phyloP scores from a whole-genome alignment of 2,888 invertebrate genomes.

The Siphonodentalium dalli region DNA sequence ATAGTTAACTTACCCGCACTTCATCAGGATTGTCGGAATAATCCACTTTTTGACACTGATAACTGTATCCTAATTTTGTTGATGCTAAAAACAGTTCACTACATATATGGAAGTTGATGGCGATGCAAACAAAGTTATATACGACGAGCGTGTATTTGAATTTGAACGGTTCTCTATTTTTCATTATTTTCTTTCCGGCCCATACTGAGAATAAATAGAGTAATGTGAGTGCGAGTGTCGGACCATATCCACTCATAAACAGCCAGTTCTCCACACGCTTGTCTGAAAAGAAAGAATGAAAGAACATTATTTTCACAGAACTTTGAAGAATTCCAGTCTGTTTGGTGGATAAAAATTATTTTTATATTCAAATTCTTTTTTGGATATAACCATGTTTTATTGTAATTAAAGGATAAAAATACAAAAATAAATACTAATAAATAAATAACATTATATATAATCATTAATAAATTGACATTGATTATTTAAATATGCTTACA shows the following conservation, averaged over 20 bases:
- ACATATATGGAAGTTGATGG: constrained; percentile 63
- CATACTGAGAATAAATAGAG: constrained; percentile 57
- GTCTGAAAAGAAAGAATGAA: constrained; percentile 38
- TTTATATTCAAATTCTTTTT: no score
- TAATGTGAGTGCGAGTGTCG: constrained; percentile 54
- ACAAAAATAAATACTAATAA: no score
- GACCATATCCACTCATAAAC: constrained; percentile 58
- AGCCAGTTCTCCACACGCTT: constrained; percentile 55
- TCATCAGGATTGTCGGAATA: constrained; percentile 59
- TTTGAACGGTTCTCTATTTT: constrained; percentile 50
- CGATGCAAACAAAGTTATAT: constrained; percentile 60
- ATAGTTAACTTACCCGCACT: constrained; percentile 51
- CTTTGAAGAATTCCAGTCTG: no score
- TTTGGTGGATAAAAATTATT: no score
- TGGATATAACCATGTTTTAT: no score
- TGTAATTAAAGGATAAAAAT: no score
- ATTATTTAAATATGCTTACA: no score
- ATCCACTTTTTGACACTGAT: constrained; percentile 61
- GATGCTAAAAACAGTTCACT: constrained; percentile 42
- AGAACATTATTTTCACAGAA: no score
- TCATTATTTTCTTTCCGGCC: constrained; percentile 57
- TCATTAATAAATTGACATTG: no score
- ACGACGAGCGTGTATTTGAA: constrained; percentile 50
- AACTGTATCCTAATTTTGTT: constrained; percentile 53
- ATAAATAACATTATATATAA: no score